Percentiles rank a stretch among this genome's conserved stretches.
phyloP scores from a whole-genome alignment of 2,797 vertebrate species.

The Urophycis tenuis region DNA sequence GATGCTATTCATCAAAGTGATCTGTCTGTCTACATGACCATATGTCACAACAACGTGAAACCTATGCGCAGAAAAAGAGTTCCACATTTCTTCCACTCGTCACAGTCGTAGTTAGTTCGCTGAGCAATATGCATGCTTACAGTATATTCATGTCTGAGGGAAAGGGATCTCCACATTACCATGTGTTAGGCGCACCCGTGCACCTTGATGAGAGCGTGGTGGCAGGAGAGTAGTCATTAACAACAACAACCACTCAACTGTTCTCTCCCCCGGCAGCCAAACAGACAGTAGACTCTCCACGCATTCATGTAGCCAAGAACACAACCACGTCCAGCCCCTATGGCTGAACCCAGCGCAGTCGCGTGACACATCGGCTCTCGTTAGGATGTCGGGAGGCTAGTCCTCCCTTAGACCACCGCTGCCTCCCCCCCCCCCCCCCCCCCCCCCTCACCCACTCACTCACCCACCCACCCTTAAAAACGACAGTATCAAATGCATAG shows the following conservation, averaged over 20 bases:
- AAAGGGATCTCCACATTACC: neutral
- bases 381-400: neutral
- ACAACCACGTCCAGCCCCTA: neutral
- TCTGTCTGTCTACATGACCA: neutral
- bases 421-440: no score
- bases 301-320: neutral
- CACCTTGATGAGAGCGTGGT: neutral
- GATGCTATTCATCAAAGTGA: neutral
- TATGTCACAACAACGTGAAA: neutral
- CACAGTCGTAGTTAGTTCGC: no score
- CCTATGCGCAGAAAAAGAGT: neutral
- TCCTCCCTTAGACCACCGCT: no score
- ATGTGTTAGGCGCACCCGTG: neutral
- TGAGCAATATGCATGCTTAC: neutral
- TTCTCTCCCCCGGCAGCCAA: no score
- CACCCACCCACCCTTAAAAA: no score
- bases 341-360: neutral
- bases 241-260: neutral
- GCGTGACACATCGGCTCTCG: neutral
- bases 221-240: neutral
- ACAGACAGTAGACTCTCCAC: no score
- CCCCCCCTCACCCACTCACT: no score
- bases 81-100: neutral
- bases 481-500: neutral
- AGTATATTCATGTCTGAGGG: neutral